Conservation (phyloP, 2,113 vertebrate genomes). For the Phodopus roborovskii region DNA sequence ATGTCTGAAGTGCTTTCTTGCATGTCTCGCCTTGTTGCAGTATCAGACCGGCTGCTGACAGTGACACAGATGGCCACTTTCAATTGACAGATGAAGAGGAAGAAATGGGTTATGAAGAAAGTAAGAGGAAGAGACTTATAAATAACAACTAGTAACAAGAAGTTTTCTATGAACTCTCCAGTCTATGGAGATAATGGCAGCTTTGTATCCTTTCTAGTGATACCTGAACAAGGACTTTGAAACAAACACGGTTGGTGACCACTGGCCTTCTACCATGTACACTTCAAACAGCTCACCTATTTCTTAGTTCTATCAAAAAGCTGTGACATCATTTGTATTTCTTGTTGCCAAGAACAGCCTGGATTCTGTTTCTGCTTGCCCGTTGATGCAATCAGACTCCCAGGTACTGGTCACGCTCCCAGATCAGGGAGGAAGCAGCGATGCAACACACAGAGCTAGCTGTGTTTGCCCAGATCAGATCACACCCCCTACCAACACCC, state of each 20-base stretch:
- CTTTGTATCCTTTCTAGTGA: constrained; percentile 7
- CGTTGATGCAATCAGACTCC: neutral
- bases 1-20: neutral
- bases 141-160: neutral
- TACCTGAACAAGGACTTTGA: constrained; percentile 2
- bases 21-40: neutral
- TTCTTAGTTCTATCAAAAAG: neutral
- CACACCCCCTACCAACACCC: neutral
- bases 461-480: neutral
- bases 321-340: neutral
- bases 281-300: neutral
- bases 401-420: neutral
- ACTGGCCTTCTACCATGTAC: neutral
- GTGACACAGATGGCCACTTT: neutral
- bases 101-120: neutral
- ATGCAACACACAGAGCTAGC: neutral
- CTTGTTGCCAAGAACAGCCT: neutral
- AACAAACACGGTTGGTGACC: neutral
- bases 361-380: neutral
- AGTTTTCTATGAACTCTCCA: neutral
- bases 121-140: neutral
- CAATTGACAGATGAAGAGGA: neutral
- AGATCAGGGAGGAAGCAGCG: neutral
- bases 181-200: neutral
- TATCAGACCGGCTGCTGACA: neutral